These are phyloP conservation scores for Holotrichia oblita DNA, from an alignment of 1,140 invertebrate genomes.

Conservation along the genomic window DNA sequence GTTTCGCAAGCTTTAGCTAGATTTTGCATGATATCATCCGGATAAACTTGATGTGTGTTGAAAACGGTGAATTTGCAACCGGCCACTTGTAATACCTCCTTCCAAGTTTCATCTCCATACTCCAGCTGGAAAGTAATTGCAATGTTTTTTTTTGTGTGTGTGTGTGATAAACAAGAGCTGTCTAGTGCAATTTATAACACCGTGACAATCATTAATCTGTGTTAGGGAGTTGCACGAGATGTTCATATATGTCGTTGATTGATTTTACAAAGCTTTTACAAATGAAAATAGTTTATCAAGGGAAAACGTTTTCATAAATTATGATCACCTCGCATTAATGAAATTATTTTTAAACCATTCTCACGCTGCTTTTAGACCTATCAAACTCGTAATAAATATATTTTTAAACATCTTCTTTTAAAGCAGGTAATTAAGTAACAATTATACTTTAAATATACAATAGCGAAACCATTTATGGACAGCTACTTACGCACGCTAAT, in stretches of 20 bases:
- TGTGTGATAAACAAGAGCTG: no score
- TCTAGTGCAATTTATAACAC: no score
- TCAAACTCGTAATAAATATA: neutral
- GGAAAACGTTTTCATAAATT: no score
- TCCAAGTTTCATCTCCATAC: constrained; percentile 85
- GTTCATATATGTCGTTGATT: no score
- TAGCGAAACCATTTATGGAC: neutral
- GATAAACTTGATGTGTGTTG: constrained; percentile 84
- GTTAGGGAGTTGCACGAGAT: no score
- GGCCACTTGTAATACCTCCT: constrained; percentile 73
- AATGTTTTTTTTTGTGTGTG: no score
- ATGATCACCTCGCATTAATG: no score
- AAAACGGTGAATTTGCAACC: constrained; percentile 78
- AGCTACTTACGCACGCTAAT: neutral
- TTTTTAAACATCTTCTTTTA: neutral
- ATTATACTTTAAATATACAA: neutral
- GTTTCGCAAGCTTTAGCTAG: constrained; percentile 70
- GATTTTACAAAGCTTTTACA: no score
- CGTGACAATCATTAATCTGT: no score
- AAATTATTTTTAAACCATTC: neutral
- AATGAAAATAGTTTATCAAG: no score
- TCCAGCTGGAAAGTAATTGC: constrained; percentile 71
- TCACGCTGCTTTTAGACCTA: no score
- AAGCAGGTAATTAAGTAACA: no score
- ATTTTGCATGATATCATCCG: constrained; percentile 80